Evolutionary conservation across 2,888 invertebrate species (phyloP), one percentile per base, ranked within the genome.

Genomic region (Drosophila prostipennis): DNA sequence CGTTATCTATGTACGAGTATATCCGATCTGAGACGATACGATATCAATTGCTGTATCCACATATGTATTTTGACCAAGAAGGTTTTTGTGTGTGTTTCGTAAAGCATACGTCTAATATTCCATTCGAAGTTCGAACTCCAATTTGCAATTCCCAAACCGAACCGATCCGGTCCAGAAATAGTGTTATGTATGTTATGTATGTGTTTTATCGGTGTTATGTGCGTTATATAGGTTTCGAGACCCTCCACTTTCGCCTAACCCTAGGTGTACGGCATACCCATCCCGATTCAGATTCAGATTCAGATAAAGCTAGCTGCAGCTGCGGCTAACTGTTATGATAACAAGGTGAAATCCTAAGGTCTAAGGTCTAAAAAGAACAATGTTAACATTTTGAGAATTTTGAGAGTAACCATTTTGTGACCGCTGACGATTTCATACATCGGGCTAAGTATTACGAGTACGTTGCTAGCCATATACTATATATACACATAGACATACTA

Each of bases 331-430:
- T 72, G 61, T 72, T 72, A 61, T 55, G 54, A 74, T 72, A 57
- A 60, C 53, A 39, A 86, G 82, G 89, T 88, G 84, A 82, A 82
- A 86, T 86, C 87, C 87, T 80, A 88, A 59, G 70, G 61, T 78
- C 84, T 83, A 86, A 68, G 72, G 69, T 86, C 74, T 83, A 88
- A 78, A 78, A 78, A 76, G 14, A 46, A 46, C 73, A 85, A 89
- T 87, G 87, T 87, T 87, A 87, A 87, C 87, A 87, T 87, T 87
- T 87, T 87, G 34, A 65, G 34, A 69, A 65, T 65, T 65, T 65
- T 63, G 61, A 55, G 55, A 55, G 14, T 54, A 58, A 58, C 40
- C 54, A 53, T 58, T 58, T 58, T 58, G 54, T 14, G 53, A 53
- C 13, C 37, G 34, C n/a, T 52, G 54, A 26, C 53, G 52, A 58